Conservation (phyloP, 2,113 vertebrate genomes). For the human (Homo sapiens) region GRCh38 chrX:132762501-132763000, state of each 20-base stretch:
- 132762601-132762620: background rate
- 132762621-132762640: background rate
- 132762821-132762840: background rate
- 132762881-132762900: background rate
- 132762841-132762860: background rate
- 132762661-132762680: background rate
- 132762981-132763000: background rate
- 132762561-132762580: background rate
- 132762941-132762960: constrained; percentile 5
- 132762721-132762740: background rate
- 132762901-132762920: background rate
- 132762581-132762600: background rate
- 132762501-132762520: background rate
- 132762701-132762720: background rate
- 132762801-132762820: background rate
- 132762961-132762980: background rate
- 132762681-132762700: background rate
- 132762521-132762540: background rate
- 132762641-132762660: background rate
- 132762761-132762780: background rate
- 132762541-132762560: background rate
- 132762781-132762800: background rate
- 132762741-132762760: background rate
- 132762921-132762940: background rate
- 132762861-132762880: background rate